Base-by-base conservation (phyloP, 2,797 vertebrate species). In the Pygocentrus nattereri region DNA sequence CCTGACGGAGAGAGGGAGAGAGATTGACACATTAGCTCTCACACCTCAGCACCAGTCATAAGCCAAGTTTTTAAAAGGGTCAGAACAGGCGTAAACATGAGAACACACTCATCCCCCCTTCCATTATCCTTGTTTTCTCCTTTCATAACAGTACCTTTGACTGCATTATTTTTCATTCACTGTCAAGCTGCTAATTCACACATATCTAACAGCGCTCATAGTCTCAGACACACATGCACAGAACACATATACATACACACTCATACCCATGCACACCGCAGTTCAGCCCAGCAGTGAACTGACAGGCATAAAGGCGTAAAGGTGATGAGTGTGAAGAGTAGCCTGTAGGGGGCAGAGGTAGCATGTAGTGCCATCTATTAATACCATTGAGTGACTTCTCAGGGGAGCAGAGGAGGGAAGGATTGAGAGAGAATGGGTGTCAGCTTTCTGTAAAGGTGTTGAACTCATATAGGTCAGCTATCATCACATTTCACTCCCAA, bases 1-100 rank as follows among this genome's bases (percentile, higher is more conserved):
- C 92, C 97, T 99, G 90, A 88, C 84, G 89, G 87, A 87, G 44
- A 58, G 18, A 70, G 21, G 56, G n/a, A 73, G 21, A 19, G 38
- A 68, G 23, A 34, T 50, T 59, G 27, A 72, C 44, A 44, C 7
- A 38, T 49, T 4, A 50, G 1, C 62, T 34, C 15, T 34, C 30
- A 65, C 23, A 70, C 44, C 5, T 70, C n/a, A 65, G 62, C 21
- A 13, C 34, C n/a, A n/a, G 34, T n/a, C 38, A 67, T 67, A 44
- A 67, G 19, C 21, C 34, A n/a, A 18, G 52, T 73, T 34, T 50
- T 59, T 72, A 62, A 59, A 10, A 71, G 25, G 27, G 68, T 13
- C 56, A 31, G 6, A 30, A 5, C 27, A 31, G 41, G 70, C 56
- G 70, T 72, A 69, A 72, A 54, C 31, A 47, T 31, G 68, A 50